Evolutionary conservation across 2,888 invertebrate species (phyloP).

Genomic region (Drosophila recens): DNA sequence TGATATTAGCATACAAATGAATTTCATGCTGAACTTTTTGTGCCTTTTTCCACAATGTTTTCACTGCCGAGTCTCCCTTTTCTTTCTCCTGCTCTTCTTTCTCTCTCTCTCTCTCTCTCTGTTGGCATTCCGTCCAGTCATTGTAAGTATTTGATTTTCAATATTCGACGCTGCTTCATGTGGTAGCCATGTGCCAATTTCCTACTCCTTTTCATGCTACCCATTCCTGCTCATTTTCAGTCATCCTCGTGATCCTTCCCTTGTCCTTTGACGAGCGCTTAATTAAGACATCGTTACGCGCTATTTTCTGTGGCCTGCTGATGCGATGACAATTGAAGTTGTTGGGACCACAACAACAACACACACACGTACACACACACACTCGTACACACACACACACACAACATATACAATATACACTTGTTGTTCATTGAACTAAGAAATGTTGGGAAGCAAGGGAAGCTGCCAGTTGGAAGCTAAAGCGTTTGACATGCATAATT

Average conservation of each 20-base stretch:
- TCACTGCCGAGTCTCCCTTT: neutral
- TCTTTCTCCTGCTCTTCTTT: neutral
- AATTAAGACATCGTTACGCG: constrained; percentile 74
- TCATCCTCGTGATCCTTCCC: neutral
- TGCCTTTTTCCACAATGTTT: neutral
- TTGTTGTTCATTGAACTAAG: constrained; percentile 11
- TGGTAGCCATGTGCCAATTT: constrained; percentile 8
- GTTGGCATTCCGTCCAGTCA: constrained; percentile 28
- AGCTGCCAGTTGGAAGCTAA: constrained; percentile 35
- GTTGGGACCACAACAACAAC: constrained; percentile 7
- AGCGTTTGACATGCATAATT: constrained; percentile 64
- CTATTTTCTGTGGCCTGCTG: constrained; percentile 56
- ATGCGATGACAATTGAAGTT: constrained; percentile 60
- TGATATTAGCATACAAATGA: constrained; percentile 20
- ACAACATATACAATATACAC: neutral
- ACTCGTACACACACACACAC: constrained; percentile 4
- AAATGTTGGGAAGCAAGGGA: constrained; percentile 5
- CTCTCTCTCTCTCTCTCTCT: neutral
- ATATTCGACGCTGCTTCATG: constrained; percentile 33
- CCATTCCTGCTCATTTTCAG: neutral
- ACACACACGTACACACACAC: constrained; percentile 1
- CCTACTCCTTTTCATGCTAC: constrained; percentile 3
- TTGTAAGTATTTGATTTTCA: constrained; percentile 42
- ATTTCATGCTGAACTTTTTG: neutral
- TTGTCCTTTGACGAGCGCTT: constrained; percentile 53